Evolutionary conservation across 1,140 invertebrate species (phyloP), one percentile per base, ranked within the genome.

Genomic region (Cepaea nemoralis): DNA sequence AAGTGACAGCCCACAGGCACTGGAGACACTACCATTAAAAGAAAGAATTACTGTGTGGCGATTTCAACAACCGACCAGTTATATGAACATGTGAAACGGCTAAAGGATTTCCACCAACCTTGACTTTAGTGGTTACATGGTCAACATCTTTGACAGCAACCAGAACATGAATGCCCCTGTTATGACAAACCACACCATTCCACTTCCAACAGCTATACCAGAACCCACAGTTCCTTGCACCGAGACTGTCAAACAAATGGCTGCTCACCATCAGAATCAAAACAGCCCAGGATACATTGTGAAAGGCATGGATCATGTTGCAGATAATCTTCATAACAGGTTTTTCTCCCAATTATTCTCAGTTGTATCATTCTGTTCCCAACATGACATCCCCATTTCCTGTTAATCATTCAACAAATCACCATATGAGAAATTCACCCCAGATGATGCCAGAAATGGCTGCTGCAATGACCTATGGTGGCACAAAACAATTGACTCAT

Each of bases 161-260:
- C 42, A 63, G 48, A 33, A 39, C 69, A 75, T 40, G 31, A 80
- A 63, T 66, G 39, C 81, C 39, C 67, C 66, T 67, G 50, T 80
- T 74, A 82, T 85, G 73, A 78, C 83, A 75, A 80, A 85, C 66
- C 77, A 84, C 76, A 82, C 87, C 82, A 48, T 42, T 76, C 77
- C 76, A 59, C 39, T 83, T n/a, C 69, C 85, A 33, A 63, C 77
- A 27, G 66, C 70, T 50, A 82, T 81, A 63, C 80, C 73, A 77
- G 84, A 85, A 40, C 71, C 83, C 10, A 87, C 87, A 40, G 96
- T 95, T 77, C 95, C 96, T 12, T 97, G 97, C 0, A 97, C 97
- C 3, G 96, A 97, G 92, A 98, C 96, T 0, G 92, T 98, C 16
- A 98, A 98, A 90, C 96, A 98, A 87, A 97, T 98, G 96, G 97